phyloP scores from a whole-genome alignment of 2,888 invertebrate genomes.

The Hirtodrosophila histrioides region DNA sequence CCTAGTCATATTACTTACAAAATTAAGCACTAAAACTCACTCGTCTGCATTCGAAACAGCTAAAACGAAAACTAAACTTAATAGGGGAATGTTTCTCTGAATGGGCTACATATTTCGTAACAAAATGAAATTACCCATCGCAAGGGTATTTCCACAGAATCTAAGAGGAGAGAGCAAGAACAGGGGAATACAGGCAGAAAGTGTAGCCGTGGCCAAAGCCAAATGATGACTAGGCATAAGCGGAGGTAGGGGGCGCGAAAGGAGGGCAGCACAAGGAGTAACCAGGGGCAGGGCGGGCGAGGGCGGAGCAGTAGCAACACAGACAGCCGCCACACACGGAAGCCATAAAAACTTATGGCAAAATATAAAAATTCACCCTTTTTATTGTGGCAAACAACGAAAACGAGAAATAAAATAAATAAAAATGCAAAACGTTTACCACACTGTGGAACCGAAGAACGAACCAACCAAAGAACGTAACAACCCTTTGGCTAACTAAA shows the following conservation, averaged over 20 bases:
- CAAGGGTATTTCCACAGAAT: too few species aligned
- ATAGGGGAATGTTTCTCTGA: too few species aligned
- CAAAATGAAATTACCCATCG: too few species aligned
- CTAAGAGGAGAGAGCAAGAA: neutral
- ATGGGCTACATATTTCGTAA: too few species aligned
- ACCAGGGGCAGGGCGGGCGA: neutral
- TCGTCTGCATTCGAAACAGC: too few species aligned
- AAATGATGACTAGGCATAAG: slow-evolving; percentile 25
- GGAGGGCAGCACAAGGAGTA: neutral
- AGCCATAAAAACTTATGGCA: slow-evolving; percentile 80
- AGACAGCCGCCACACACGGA: slow-evolving; percentile 69
- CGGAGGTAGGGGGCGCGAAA: neutral
- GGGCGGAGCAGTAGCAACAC: slow-evolving; percentile 5
- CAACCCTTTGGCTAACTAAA: slow-evolving; percentile 74
- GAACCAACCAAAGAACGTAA: slow-evolving; percentile 33
- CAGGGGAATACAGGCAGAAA: neutral
- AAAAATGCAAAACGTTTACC: slow-evolving; percentile 70
- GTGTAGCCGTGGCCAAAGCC: slow-evolving; percentile 12
- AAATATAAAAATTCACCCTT: slow-evolving; percentile 79
- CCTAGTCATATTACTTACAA: too few species aligned
- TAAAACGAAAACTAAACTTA: too few species aligned
- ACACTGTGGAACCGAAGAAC: slow-evolving; percentile 23
- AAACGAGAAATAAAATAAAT: slow-evolving; percentile 70
- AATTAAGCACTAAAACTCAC: too few species aligned
- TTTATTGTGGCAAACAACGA: slow-evolving; percentile 77